Base-by-base conservation (phyloP, 37 sponge, comb jelly and placozoan genomes). In the Aphrocallistes beatrix region DNA sequence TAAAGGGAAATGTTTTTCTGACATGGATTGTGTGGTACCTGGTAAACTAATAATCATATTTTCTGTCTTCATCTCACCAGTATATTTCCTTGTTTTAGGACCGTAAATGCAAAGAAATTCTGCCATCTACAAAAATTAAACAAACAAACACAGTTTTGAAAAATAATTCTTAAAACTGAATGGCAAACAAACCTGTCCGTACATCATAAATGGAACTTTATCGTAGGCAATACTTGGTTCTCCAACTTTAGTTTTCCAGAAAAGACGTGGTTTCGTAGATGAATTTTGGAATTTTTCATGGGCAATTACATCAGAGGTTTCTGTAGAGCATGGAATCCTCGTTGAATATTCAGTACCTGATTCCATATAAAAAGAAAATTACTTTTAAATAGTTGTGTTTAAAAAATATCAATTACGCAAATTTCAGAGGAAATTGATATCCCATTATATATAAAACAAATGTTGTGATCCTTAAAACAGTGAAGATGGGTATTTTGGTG, bases 171-270 rank as follows among this genome's bases (percentile, higher is more conserved):
- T 21, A 13, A 60, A 13, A 60, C 8, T 60, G 10, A 60, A 8
- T 3, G n/a, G 8, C 32, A 25, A 32, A 60, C n/a, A n/a, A n/a
- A n/a, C 75, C 75, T 60, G 75, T 60, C 75, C 75, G n/a, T 60
- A 60, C 0, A 91, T 90, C 81, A 90, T 90, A 85, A 93, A 93
- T 23, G 93, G 93, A 0, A 93, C 93, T 8, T 89, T 91, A 48
- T 93, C 93, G 81, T 90, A 93, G 0, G 88, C 91, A 34, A 93
- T 90, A 37, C 36, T 84, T 1, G 93, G 93, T 81, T 93, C 93
- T n/a, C 93, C 93, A 10, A 87, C 87, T 51, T 90, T 86, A 87
- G 87, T 88, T 88, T 90, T 91, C 93, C 93, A 93, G 51, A 93
- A 93, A 60, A 93, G 89, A 38, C 93, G 87, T 1, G 93, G 93